A percentile compares a stretch with the other conserved stretches of the same genome.
These are phyloP conservation scores for Diabrotica undecimpunctata DNA, from an alignment of 1,140 invertebrate species.

Conservation along the genomic window DNA sequence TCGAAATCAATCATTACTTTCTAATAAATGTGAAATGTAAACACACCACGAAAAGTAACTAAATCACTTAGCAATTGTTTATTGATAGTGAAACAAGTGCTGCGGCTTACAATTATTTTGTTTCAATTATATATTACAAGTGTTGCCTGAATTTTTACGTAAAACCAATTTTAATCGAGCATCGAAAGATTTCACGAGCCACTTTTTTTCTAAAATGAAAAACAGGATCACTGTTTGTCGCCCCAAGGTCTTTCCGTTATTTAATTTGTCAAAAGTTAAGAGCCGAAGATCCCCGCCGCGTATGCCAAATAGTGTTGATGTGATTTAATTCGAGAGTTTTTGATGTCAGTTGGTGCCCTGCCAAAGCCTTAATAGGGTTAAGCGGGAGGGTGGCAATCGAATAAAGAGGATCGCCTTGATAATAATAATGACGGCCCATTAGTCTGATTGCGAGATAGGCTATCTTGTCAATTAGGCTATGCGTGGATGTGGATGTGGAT, in stretches of 20 bases:
- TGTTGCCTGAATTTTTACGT: no score
- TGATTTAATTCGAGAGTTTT: slow-evolving; percentile 36
- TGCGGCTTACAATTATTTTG: no score
- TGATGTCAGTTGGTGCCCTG: slow-evolving; percentile 28
- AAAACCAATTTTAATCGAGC: no score
- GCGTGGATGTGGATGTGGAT: no score
- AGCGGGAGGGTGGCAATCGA: slow-evolving; percentile 35
- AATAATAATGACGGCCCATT: slow-evolving; percentile 43
- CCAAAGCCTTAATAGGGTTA: slow-evolving; percentile 34
- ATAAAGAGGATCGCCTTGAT: slow-evolving; percentile 39
- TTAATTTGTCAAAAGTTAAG: slow-evolving; percentile 18
- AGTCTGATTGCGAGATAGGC: slow-evolving; percentile 36
- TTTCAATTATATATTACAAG: no score
- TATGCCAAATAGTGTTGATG: slow-evolving; percentile 35
- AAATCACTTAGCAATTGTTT: no score
- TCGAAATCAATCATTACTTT: no score
- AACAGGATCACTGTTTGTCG: neutral
- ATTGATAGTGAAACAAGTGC: no score
- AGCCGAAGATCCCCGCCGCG: slow-evolving; percentile 4
- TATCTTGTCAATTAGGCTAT: slow-evolving; percentile 31
- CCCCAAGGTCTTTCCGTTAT: slow-evolving; percentile 10
- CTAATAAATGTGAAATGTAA: no score
- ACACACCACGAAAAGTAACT: no score
- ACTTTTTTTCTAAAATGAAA: slow-evolving; percentile 8
- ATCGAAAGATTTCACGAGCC: neutral